Percentiles rank a stretch among this genome's conserved stretches.
Evolutionary conservation across 2,113 vertebrate genomes (phyloP).

Genomic region (Empidonax alnorum): DNA sequence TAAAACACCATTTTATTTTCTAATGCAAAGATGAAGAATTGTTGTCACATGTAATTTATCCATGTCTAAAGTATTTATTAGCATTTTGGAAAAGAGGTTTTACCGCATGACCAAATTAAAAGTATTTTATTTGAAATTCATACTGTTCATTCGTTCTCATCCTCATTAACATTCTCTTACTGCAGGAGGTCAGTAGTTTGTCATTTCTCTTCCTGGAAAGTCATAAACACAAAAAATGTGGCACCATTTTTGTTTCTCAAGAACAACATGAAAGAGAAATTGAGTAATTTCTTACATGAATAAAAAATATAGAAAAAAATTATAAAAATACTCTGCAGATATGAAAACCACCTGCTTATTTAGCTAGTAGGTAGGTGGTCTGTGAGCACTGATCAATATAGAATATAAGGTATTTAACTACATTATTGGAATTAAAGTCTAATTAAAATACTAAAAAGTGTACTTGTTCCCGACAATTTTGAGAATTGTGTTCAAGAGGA

Average conservation of each 20-base stretch:
- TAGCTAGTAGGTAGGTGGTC: background rate
- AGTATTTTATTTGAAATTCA: background rate
- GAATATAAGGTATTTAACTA: background rate
- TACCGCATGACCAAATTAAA: background rate
- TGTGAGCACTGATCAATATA: background rate
- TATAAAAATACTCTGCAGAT: background rate
- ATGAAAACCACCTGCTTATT: background rate
- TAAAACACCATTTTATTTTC: background rate
- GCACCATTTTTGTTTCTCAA: background rate
- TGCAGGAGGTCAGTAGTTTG: background rate
- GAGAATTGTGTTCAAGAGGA: background rate
- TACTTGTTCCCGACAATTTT: background rate
- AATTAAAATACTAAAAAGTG: background rate
- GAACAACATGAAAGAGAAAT: background rate
- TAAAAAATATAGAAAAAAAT: background rate
- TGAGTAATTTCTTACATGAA: background rate
- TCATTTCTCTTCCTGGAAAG: background rate
- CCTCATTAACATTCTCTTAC: background rate
- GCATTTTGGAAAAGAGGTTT: background rate
- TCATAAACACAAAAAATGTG: background rate
- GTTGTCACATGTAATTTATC: fast-evolving
- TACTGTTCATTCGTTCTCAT: background rate
- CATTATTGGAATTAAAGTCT: background rate
- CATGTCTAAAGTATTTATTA: background rate
- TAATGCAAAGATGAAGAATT: background rate